Conservation (phyloP, 2,797 vertebrate genomes). For the Pagetopsis macropterus region DNA sequence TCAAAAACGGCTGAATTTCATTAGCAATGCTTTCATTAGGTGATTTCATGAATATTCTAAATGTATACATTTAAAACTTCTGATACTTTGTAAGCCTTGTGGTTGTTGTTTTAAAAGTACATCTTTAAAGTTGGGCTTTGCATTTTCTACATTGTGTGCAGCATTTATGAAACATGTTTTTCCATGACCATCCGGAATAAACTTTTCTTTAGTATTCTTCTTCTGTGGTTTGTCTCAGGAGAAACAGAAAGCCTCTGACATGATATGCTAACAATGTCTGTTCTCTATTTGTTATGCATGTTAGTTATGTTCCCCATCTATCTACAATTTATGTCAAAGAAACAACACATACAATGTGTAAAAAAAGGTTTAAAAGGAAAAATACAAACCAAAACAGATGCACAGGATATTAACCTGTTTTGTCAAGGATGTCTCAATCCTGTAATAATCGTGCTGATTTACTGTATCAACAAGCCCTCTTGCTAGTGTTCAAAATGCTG, state of each 20-base stretch:
- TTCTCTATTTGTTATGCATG: slow-evolving; percentile 19
- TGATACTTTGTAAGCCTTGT: not conserved
- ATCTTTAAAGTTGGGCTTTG: not conserved
- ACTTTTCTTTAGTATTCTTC: slow-evolving; percentile 19
- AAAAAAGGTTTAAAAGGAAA: slow-evolving; percentile 33
- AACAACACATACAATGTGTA: slow-evolving; percentile 37
- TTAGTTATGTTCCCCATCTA: slow-evolving; percentile 36
- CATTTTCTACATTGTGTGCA: not conserved
- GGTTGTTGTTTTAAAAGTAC: slow-evolving; percentile 32
- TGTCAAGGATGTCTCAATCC: slow-evolving; percentile 35
- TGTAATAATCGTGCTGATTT: slow-evolving; percentile 54
- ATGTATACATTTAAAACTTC: slow-evolving; percentile 16
- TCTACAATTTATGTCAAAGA: slow-evolving; percentile 45
- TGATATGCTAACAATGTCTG: slow-evolving; percentile 33
- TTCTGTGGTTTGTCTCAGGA: slow-evolving; percentile 25
- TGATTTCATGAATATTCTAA: slow-evolving; percentile 12
- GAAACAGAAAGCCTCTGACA: slow-evolving; percentile 33
- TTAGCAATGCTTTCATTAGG: not conserved
- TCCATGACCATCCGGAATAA: slow-evolving; percentile 33
- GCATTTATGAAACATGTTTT: slow-evolving; percentile 31
- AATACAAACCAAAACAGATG: slow-evolving; percentile 56
- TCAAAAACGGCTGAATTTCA: slow-evolving; percentile 4
- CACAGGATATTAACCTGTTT: slow-evolving; percentile 41
- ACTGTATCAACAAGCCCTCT: slow-evolving; percentile 30
- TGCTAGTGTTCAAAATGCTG: slow-evolving; percentile 27